Evolutionary conservation across 2,888 invertebrate genomes (phyloP).

Genomic region (Coleophora flavipennella): DNA sequence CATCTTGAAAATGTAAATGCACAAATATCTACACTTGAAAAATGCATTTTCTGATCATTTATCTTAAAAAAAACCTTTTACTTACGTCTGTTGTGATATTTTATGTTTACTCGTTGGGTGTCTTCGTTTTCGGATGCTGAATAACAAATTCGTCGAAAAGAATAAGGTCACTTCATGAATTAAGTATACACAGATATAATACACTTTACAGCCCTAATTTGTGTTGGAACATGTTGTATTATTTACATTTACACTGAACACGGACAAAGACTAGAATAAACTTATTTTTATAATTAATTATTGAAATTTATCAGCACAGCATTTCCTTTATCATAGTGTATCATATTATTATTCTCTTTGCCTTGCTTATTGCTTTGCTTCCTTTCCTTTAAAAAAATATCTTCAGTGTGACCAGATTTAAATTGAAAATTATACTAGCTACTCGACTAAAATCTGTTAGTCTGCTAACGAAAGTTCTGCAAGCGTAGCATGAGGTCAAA

Average conservation of each 20-base stretch:
- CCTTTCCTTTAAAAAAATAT: too few relatives aligned
- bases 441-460: too few relatives aligned
- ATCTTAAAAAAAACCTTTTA: constrained; percentile 13
- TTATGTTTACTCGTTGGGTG: constrained; percentile 12
- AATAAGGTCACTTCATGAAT: constrained; percentile 4
- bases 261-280: constrained; percentile 24
- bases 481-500: too few relatives aligned
- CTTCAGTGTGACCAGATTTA: too few relatives aligned
- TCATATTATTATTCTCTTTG: too few relatives aligned
- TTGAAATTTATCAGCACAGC: too few relatives aligned
- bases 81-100: constrained; percentile 41
- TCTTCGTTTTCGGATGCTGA: constrained; percentile 19
- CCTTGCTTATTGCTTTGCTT: too few relatives aligned
- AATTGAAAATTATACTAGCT: too few relatives aligned
- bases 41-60: constrained; percentile 2
- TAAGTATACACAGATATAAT: constrained; percentile 1
- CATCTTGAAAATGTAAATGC: constrained; percentile 42
- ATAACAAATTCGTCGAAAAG: constrained; percentile 4
- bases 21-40: constrained; percentile 16
- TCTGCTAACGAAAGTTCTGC: too few relatives aligned
- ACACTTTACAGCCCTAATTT: constrained; percentile 9
- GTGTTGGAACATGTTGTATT: constrained; percentile 15
- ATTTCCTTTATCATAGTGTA: too few relatives aligned
- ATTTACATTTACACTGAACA: constrained; percentile 18
- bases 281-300: constrained; percentile 26